Evolutionary conservation across 2,113 vertebrate genomes (phyloP).

Genomic region (Cochlearius cochlearius): DNA sequence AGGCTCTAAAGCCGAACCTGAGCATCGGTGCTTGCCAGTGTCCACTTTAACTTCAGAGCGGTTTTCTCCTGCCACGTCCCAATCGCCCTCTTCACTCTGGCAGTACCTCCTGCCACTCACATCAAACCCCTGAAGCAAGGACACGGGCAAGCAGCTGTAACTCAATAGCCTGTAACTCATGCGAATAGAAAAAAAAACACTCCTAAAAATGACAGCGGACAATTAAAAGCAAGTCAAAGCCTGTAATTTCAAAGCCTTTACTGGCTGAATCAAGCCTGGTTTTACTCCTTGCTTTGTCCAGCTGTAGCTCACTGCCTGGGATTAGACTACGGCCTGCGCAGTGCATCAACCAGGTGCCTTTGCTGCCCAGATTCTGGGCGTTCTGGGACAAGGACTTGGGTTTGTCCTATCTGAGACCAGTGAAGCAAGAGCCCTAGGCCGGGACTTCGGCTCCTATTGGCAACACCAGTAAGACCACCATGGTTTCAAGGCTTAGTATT

Average conservation of each 20-base stretch:
- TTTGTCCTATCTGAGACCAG: background rate
- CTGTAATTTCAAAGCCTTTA: background rate
- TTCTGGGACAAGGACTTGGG: background rate
- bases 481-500: background rate
- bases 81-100: background rate
- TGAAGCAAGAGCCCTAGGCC: background rate
- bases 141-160: slow-evolving; percentile 18
- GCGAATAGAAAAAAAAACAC: background rate
- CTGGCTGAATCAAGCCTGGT: background rate
- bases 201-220: background rate
- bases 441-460: background rate
- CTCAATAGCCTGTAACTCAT: background rate
- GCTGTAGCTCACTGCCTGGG: background rate
- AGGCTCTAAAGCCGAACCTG: background rate
- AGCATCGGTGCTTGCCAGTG: background rate
- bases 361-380: background rate
- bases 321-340: accelerated
- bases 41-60: background rate
- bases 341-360: background rate
- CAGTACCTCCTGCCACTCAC: background rate
- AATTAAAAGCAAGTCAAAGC: background rate
- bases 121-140: background rate
- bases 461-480: background rate
- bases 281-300: background rate
- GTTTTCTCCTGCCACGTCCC: background rate